Evolutionary conservation across 2,113 vertebrate genomes (phyloP).

Genomic region (Platysteira castanea): DNA sequence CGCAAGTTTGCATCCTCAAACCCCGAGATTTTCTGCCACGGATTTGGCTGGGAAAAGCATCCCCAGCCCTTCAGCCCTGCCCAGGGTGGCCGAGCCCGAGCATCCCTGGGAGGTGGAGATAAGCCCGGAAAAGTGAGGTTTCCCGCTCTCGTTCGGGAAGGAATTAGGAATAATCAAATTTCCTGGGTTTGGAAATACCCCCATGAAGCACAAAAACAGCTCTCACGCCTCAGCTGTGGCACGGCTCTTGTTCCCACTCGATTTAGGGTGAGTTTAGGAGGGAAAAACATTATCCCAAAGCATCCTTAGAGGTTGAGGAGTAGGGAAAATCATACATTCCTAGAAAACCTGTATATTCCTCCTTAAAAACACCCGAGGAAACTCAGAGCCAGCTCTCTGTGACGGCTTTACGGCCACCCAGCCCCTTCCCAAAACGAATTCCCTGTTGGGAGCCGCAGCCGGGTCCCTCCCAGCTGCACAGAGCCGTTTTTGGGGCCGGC

Average conservation of each 20-base stretch:
- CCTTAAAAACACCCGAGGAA: background rate
- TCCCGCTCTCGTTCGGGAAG: background rate
- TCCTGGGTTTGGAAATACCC: background rate
- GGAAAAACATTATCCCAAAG: background rate
- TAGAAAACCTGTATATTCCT: fast-evolving
- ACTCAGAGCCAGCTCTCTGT: fast-evolving
- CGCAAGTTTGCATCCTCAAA: conserved; percentile 41
- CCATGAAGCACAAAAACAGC: background rate
- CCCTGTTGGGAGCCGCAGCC: fast-evolving
- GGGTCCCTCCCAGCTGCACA: fast-evolving
- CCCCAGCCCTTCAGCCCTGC: background rate
- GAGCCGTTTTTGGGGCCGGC: background rate
- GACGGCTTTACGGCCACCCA: fast-evolving
- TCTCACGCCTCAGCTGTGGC: fast-evolving
- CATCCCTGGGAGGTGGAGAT: background rate
- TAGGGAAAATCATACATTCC: too few species aligned
- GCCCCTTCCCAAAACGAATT: background rate
- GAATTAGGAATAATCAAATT: fast-evolving
- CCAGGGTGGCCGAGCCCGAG: fast-evolving
- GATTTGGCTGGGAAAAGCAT: background rate
- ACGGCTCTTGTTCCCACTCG: background rate
- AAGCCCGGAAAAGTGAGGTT: background rate
- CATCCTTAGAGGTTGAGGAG: background rate
- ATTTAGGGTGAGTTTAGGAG: background rate
- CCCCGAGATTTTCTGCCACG: background rate